Percentiles rank a stretch among this genome's conserved stretches.
Conservation (phyloP, 2,888 invertebrate species). For the Sminthurinus aureus region DNA sequence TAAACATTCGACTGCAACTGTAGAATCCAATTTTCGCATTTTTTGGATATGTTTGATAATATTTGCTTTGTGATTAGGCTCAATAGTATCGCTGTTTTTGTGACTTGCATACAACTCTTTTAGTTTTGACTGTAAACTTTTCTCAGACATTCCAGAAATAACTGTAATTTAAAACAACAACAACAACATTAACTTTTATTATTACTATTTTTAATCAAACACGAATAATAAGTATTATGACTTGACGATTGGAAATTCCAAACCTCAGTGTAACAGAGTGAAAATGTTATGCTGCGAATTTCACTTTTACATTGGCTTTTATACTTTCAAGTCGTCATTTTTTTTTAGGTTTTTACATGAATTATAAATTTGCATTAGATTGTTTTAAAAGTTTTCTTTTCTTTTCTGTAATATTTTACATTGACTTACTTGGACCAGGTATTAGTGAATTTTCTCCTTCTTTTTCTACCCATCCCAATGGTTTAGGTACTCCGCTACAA, state of each 20-base stretch:
- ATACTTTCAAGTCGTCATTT: too few relatives aligned
- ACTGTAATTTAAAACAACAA: background rate
- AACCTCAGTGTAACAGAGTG: too few relatives aligned
- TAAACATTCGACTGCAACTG: background rate
- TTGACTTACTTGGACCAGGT: constrained; percentile 25
- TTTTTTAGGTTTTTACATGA: too few relatives aligned
- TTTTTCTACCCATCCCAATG: constrained; percentile 42
- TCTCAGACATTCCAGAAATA: background rate
- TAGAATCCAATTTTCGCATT: background rate
- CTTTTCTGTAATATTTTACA: background rate
- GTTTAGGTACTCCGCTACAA: constrained; percentile 50
- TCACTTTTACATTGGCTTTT: too few relatives aligned
- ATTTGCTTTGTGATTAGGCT: background rate
- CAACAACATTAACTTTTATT: too few relatives aligned
- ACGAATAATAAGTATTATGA: too few relatives aligned
- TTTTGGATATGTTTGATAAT: background rate
- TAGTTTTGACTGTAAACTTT: background rate
- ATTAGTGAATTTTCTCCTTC: constrained; percentile 20
- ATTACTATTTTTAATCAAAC: too few relatives aligned
- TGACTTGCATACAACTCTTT: background rate
- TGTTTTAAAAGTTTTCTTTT: background rate
- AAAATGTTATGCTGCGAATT: too few relatives aligned
- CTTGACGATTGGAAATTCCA: too few relatives aligned
- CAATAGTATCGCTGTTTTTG: background rate
- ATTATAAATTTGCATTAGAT: too few relatives aligned